Evolutionary conservation across 1,140 invertebrate genomes (phyloP), one percentile per base, ranked within the genome.

Genomic region (Cotesia typhae): DNA sequence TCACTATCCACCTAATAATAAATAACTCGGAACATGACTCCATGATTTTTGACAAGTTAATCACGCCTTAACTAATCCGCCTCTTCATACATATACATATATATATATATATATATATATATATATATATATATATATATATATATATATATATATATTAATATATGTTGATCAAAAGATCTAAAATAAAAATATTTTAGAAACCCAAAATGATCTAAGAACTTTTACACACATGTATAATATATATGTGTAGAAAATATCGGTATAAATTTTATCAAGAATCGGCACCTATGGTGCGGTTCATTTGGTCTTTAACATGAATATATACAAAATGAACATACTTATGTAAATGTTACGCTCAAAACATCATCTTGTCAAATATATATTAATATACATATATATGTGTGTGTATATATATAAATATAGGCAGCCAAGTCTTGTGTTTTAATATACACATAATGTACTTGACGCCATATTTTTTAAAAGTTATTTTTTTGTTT

Each of bases 31-130:
- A 79, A 83, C 82, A 78, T 85, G 83, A 85, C 83, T 85, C 70
- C 78, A 78, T 76, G 78, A 81, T 84, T 85, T 85, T 80, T 85
- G 83, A 85, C 83, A 84, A 85, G 81, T 85, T 84, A 85, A 85
- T 85, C 83, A 83, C 75, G 79, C 67, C 67, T 47, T 20, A 55
- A 59, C 67, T 68, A 59, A 59, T 68, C 52, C 55, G 52, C 67
- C 55, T 37, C 36, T 68, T 55, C 59, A 10, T 59, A 65, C 41
- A 51, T 65, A 65, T 10, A 17, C 57, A 28, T 47, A 35, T 61
- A 36, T 63, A 37, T 38, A 28, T 12, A n/a, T n/a, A n/a, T n/a
- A n/a, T n/a, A n/a, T n/a, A n/a, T n/a, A n/a, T n/a, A n/a, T n/a
- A n/a, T n/a, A n/a, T n/a, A n/a, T n/a, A n/a, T n/a, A n/a, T n/a